These are phyloP conservation scores for Eretmocerus hayati DNA, from an alignment of 2,888 invertebrate genomes.

Conservation along the genomic window DNA sequence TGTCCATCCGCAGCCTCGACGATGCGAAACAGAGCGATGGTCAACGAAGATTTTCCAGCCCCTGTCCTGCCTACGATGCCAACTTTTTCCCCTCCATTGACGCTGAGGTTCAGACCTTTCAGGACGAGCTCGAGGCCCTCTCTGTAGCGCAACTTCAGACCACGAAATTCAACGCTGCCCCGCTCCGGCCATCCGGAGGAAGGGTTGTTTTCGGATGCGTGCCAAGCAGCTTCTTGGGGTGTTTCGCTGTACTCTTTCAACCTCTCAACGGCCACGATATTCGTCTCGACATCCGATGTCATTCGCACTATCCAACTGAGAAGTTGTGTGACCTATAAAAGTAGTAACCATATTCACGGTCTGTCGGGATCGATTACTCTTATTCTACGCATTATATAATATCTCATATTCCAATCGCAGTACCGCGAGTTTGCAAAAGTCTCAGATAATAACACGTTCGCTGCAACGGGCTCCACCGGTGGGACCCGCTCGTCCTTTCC, in stretches of 20 bases:
- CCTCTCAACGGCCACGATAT: constrained; percentile 94
- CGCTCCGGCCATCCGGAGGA: constrained; percentile 71
- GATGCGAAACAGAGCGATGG: constrained; percentile 80
- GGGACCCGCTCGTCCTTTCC: too few species aligned
- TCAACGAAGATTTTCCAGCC: constrained; percentile 87
- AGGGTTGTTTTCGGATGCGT: constrained; percentile 55
- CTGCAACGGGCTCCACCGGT: too few species aligned
- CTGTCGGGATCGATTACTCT: neutral
- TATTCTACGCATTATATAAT: neutral
- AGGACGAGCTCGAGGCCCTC: constrained; percentile 81
- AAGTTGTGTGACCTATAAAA: constrained; percentile 78
- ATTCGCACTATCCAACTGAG: constrained; percentile 94
- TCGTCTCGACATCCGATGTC: constrained; percentile 95
- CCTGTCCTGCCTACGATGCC: constrained; percentile 87
- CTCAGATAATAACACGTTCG: too few species aligned
- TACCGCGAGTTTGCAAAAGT: too few species aligned
- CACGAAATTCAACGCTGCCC: constrained; percentile 73
- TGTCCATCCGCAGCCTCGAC: constrained; percentile 76
- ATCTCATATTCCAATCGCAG: too few species aligned
- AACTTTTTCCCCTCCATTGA: constrained; percentile 80
- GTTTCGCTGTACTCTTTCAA: constrained; percentile 93
- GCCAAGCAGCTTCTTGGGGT: constrained; percentile 77
- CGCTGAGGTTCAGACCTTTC: constrained; percentile 67
- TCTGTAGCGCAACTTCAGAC: constrained; percentile 80
- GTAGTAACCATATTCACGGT: neutral